Evolutionary conservation across 2,113 vertebrate genomes (phyloP), one percentile per base, ranked within the genome.

Genomic region (Catharus fuscescens): DNA sequence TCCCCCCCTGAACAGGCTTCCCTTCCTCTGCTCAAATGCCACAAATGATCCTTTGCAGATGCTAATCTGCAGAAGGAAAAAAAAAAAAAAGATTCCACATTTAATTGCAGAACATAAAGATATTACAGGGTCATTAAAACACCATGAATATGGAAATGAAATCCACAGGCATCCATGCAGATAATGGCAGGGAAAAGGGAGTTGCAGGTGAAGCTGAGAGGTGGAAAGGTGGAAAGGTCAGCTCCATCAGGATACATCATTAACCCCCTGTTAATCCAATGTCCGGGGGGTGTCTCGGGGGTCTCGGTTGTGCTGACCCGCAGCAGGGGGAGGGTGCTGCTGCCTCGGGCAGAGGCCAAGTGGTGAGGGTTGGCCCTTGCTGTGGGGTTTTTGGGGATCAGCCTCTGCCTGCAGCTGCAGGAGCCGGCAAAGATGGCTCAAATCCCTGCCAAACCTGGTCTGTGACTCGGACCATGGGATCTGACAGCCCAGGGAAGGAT

Each of bases 61-160:
- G 81, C 78, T 89, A 76, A 91, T 92, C 89, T 86, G 85, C 73
- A 71, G 81, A 66, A 80, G 40, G 29, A 14, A 26, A 38, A 59
- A 12, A 29, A 36, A 77, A 52, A 25, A 17, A n/a, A 57, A 69
- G 11, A 72, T 76, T 83, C 76, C 67, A 61, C 81, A 78, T 94
- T 96, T 96, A 92, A 95, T 95, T 96, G 95, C 90, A 86, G 93
- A 78, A 86, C 52, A 73, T 94, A 78, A 94, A 96, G 92, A 90
- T 94, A 92, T 93, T 90, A 94, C 85, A 48, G 71, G 93, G 90
- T 86, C 92, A 93, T 97, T 97, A 97, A 95, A 96, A 82, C 52
- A 9, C 90, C 71, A 93, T 97, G 95, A 95, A 97, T 97, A 97
- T 94, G 96, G 92, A 97, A 95, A 97, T 96, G 18, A 86, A 93